Evolutionary conservation across 2,888 invertebrate genomes (phyloP), one percentile per base, ranked within the genome.

Genomic region (Plebejus anna): DNA sequence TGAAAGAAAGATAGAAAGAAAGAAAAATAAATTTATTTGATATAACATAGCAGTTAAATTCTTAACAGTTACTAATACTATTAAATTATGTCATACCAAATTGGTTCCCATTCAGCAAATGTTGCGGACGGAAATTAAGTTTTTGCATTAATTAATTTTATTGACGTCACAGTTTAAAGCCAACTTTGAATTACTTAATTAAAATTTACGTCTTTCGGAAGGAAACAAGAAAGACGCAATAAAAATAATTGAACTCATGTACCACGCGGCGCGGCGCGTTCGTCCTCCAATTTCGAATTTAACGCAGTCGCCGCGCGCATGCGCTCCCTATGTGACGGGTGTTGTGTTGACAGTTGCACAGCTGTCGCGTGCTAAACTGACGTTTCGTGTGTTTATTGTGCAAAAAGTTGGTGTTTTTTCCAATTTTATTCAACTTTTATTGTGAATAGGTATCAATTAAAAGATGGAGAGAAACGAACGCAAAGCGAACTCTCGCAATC

Each of bases 391-490:
- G 32, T 83, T 82, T 72, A 83, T 84, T 83, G 81, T 83, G 83
- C 83, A 81, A 79, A 70, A 70, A 80, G 81, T 81, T 80, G 84
- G 83, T 83, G 79, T 81, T 79, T 82, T 85, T 87, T 73, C 32
- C 32, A 36, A 78, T 80, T 82, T 70, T 85, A 81, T 42, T 71
- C 4, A 73, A 28, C 51, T 32, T 55, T 83, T 81, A 81, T 83
- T 77, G 75, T 82, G 79, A 80, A 81, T 81, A 22, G 22, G 22
- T 22, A 83, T 83, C 82, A 77, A 78, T 80, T 82, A 71, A 86
- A 81, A 86, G 16, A 94, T 94, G 93, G 93, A 94, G 80, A 88
- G 90, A 84, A 91, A 88, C 82, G 90, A 91, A 80, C 87, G 91
- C 42, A 91, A 90, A 87, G 82, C 86, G 9, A 91, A 89, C 82